A percentile compares a stretch with the other conserved stretches of the same genome.
Conservation (phyloP, 1,140 invertebrate genomes). For the Monomorium pharaonis region DNA sequence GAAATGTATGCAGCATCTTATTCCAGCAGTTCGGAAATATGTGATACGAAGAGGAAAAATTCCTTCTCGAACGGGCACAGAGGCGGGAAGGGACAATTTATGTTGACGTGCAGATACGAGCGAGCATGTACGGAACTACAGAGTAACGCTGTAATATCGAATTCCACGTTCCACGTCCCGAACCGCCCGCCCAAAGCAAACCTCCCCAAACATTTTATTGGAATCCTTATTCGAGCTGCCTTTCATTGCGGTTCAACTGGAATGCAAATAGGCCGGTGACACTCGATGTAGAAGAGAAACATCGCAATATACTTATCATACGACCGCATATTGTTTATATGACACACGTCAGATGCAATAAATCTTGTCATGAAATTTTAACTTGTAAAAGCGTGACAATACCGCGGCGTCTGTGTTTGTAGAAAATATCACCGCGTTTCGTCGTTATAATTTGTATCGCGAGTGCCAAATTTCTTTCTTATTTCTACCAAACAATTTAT, state of each 20-base stretch:
- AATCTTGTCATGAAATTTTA: background rate
- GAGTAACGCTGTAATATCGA: conserved; percentile 81
- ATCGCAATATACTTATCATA: conserved; percentile 56
- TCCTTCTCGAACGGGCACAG: conserved; percentile 39
- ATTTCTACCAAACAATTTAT: background rate
- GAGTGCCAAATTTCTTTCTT: background rate
- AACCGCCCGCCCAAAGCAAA: conserved; percentile 65
- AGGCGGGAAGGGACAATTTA: conserved; percentile 51
- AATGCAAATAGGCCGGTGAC: conserved; percentile 79
- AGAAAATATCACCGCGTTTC: background rate
- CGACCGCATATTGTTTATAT: conserved; percentile 22
- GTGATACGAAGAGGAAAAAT: conserved; percentile 58
- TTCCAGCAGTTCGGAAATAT: conserved; percentile 40
- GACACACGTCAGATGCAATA: conserved; percentile 39
- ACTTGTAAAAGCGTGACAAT: background rate
- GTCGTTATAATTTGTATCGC: background rate
- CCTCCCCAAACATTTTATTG: conserved; percentile 77
- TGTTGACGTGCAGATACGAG: conserved; percentile 46
- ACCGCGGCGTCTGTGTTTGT: background rate
- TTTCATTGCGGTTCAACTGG: conserved; percentile 70
- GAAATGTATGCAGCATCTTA: conserved; percentile 26
- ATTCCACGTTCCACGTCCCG: conserved; percentile 74
- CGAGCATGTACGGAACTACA: conserved; percentile 52
- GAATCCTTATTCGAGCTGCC: conserved; percentile 76
- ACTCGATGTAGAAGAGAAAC: conserved; percentile 61